A percentile compares a stretch with the other conserved stretches of the same genome.
Evolutionary conservation across 2,888 invertebrate species (phyloP).

Genomic region (Melanotus villosus): DNA sequence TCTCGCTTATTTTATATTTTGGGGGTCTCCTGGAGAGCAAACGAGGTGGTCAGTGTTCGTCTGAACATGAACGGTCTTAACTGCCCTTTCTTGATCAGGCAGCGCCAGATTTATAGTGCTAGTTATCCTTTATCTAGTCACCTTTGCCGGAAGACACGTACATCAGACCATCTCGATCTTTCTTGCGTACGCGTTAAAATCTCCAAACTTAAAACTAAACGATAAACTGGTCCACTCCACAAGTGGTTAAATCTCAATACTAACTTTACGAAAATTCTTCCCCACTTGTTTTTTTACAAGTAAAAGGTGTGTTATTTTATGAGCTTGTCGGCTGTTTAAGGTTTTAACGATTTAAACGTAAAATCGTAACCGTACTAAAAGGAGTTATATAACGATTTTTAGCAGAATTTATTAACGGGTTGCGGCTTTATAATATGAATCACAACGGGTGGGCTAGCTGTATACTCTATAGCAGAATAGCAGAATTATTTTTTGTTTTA

Average conservation of each 20-base stretch:
- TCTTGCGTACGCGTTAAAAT: conserved; percentile 29
- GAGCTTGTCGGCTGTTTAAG: conserved; percentile 51
- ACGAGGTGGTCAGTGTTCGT: conserved; percentile 37
- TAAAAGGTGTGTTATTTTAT: conserved; percentile 53
- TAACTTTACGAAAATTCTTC: conserved; percentile 40
- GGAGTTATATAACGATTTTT: conserved; percentile 48
- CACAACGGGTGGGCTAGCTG: conserved; percentile 35
- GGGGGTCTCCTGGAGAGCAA: conserved; percentile 34
- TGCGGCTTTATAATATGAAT: conserved; percentile 45
- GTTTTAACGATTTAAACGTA: conserved; percentile 52
- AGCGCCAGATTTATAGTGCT: conserved; percentile 51
- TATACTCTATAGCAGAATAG: too few relatives aligned
- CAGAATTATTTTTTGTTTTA: conserved; percentile 11
- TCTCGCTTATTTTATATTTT: conserved; percentile 21
- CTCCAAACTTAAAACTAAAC: conserved; percentile 7
- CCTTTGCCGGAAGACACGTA: conserved; percentile 52
- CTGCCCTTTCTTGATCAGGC: conserved; percentile 48
- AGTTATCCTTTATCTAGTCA: conserved; percentile 53
- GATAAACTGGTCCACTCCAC: conserved; percentile 35
- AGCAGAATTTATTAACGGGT: conserved; percentile 48
- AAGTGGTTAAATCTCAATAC: conserved; percentile 43
- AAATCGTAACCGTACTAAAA: conserved; percentile 44
- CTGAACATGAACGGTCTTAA: conserved; percentile 34
- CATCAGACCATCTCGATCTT: conserved; percentile 30
- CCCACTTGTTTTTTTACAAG: conserved; percentile 42